phyloP scores from a whole-genome alignment of 2,888 invertebrate species.

The Syrphus vitripennis region DNA sequence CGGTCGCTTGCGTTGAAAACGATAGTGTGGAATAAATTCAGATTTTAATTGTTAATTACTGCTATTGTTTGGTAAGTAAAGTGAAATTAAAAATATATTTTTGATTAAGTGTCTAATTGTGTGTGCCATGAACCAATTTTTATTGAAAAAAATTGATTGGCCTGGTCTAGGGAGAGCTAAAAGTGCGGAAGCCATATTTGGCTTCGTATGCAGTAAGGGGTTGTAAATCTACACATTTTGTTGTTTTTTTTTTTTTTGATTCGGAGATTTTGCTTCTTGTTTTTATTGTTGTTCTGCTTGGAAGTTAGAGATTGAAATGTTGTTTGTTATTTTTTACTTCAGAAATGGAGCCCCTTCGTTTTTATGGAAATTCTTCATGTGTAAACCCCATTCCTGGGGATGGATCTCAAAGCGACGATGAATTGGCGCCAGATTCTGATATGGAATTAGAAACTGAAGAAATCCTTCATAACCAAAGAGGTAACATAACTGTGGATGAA shows the following conservation, averaged over 20 bases:
- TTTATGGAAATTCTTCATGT: slow-evolving; percentile 7
- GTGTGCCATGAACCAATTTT: not conserved
- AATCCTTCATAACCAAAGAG: not conserved
- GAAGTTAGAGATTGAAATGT: not conserved
- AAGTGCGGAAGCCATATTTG: not conserved
- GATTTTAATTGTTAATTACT: not conserved
- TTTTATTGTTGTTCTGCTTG: no score
- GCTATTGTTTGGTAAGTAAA: not conserved
- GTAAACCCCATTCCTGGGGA: not conserved
- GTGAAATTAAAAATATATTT: not conserved
- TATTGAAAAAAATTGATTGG: not conserved
- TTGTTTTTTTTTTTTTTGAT: not conserved
- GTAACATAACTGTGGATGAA: not conserved
- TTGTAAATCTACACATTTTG: not conserved
- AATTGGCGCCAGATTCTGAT: slow-evolving; percentile 5
- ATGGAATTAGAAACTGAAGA: slow-evolving; percentile 5
- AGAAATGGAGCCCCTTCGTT: not conserved
- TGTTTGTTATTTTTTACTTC: not conserved
- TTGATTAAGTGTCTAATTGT: not conserved
- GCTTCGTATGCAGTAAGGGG: not conserved
- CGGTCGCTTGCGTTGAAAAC: not conserved
- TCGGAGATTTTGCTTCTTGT: not conserved
- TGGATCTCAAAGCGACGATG: not conserved
- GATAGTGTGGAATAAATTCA: not conserved
- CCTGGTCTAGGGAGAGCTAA: not conserved